Evolutionary conservation across 1,140 invertebrate genomes (phyloP).

Genomic region (Helicorthomorpha holstii): DNA sequence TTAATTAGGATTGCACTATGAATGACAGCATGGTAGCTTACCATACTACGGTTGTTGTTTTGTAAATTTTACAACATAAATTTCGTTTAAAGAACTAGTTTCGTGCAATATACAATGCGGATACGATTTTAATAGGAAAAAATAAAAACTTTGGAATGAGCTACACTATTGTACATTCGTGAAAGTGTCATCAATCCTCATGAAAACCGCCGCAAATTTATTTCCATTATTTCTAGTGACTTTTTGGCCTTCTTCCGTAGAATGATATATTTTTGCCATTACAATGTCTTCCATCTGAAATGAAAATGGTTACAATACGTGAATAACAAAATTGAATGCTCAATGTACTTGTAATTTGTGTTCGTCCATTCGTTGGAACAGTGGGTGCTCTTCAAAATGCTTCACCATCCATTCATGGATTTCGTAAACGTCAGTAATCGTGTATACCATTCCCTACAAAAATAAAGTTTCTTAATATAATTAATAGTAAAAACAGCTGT

Average conservation of each 20-base stretch:
- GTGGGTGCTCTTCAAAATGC: slow-evolving; percentile 78
- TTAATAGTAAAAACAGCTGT: background rate
- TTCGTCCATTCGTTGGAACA: slow-evolving; percentile 60
- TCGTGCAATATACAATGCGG: too few species aligned
- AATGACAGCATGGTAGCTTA: too few species aligned
- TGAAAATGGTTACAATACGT: slow-evolving; percentile 2
- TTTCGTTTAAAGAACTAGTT: too few species aligned
- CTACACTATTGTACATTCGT: too few species aligned
- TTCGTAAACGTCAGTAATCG: slow-evolving; percentile 94
- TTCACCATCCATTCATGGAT: slow-evolving; percentile 92
- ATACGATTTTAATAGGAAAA: too few species aligned
- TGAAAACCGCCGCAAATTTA: slow-evolving; percentile 83
- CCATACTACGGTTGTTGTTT: too few species aligned
- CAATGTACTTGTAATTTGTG: slow-evolving; percentile 47
- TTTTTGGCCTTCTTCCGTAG: slow-evolving; percentile 96
- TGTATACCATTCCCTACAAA: slow-evolving; percentile 73
- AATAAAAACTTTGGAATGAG: too few species aligned
- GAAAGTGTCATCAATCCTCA: slow-evolving; percentile 39
- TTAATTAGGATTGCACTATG: too few species aligned
- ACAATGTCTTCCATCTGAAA: slow-evolving; percentile 60
- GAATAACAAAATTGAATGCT: background rate
- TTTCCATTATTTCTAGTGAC: slow-evolving; percentile 86
- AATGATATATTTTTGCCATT: slow-evolving; percentile 69
- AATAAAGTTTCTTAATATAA: background rate
- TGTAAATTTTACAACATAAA: too few species aligned